These are phyloP conservation scores for Leuciscus waleckii DNA, from an alignment of 2,797 vertebrate species.

Conservation along the genomic window DNA sequence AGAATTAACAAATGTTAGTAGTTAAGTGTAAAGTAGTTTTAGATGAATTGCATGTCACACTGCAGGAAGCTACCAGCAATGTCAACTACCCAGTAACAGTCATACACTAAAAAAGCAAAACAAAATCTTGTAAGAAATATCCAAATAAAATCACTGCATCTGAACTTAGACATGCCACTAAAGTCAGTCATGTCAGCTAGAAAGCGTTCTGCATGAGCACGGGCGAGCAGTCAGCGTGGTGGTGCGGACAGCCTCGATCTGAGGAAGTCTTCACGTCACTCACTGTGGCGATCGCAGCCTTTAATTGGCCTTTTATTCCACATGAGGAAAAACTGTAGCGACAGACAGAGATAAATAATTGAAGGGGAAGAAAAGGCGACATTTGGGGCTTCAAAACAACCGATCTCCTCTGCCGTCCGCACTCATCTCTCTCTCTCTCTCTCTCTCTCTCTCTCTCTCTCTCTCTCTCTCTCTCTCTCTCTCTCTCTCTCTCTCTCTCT, in stretches of 20 bases:
- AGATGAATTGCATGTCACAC: not conserved
- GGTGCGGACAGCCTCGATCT: not conserved
- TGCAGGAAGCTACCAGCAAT: not conserved
- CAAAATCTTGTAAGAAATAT: not conserved
- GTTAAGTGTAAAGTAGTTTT: not conserved
- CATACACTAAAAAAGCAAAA: not conserved
- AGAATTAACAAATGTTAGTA: not conserved
- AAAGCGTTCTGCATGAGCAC: not conserved
- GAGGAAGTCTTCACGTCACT: conserved; percentile 55
- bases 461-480: conserved; percentile 28
- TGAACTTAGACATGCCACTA: not conserved
- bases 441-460: conserved; percentile 20
- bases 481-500: conserved; percentile 21
- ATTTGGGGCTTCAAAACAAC: conserved; percentile 75
- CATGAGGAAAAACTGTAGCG: conserved; percentile 64
- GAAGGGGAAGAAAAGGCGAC: conserved; percentile 68
- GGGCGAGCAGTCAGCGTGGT: conserved; percentile 8
- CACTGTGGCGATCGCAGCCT: conserved; percentile 59
- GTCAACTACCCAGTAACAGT: not conserved
- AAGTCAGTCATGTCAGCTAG: not conserved
- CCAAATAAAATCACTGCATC: not conserved
- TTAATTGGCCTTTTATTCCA: conserved; percentile 73
- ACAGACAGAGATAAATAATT: conserved; percentile 73
- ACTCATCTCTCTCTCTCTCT: conserved; percentile 13
- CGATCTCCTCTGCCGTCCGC: conserved; percentile 54